Conservation (phyloP, 2,113 vertebrate genomes). For the Athene cunicularia region DNA sequence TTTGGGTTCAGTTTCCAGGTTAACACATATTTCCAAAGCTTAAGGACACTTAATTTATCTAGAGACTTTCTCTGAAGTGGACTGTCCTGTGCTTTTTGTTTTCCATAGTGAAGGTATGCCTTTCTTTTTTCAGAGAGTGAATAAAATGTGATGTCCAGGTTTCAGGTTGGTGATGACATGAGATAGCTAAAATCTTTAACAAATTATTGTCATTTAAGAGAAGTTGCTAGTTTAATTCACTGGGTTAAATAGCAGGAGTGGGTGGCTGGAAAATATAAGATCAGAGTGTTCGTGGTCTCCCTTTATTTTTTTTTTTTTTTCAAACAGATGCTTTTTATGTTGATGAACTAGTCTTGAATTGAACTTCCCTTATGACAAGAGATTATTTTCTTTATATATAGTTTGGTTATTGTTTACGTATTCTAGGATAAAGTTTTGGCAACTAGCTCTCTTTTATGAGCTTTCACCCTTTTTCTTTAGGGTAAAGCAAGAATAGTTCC, state of each 20-base stretch:
- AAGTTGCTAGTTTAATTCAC: conserved; percentile 58
- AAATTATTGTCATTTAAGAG: conserved; percentile 65
- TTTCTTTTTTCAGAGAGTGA: background rate
- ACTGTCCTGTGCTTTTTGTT: background rate
- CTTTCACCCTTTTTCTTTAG: background rate
- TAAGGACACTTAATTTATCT: background rate
- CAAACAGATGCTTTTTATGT: background rate
- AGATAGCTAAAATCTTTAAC: conserved; percentile 64
- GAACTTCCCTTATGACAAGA: background rate
- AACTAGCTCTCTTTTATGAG: background rate
- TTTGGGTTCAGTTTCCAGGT: conserved; percentile 38
- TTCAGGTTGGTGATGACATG: conserved; percentile 57
- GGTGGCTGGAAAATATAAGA: conserved; percentile 22
- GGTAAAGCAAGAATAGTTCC: background rate
- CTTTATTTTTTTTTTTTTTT: background rate
- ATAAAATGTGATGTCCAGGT: conserved; percentile 50
- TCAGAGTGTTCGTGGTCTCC: background rate
- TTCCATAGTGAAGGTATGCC: background rate
- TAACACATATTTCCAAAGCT: background rate
- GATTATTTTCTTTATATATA: background rate
- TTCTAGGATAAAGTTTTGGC: background rate
- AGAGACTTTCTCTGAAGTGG: background rate
- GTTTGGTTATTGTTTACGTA: background rate
- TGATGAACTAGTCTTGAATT: conserved; percentile 19
- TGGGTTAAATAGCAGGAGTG: conserved; percentile 47